A percentile compares a stretch with the other conserved stretches of the same genome.
Evolutionary conservation across 2,888 invertebrate species (phyloP).

Genomic region (Drosophila pseudotalamancana): DNA sequence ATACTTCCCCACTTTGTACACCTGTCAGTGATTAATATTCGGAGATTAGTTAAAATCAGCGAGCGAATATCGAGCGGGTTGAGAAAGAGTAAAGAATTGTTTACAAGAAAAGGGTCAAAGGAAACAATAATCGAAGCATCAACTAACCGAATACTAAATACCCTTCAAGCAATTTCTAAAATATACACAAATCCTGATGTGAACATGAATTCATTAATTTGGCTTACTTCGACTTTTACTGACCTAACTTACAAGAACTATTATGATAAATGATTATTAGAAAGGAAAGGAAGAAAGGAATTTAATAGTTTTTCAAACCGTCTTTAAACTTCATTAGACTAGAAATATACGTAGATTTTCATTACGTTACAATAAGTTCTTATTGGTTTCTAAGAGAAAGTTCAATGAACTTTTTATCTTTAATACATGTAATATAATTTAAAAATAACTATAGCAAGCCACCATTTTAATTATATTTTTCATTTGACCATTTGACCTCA

Average conservation of each 20-base stretch:
- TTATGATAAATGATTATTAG: too few species aligned
- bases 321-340: not conserved
- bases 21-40: slow-evolving; percentile 57
- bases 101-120: not conserved
- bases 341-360: not conserved
- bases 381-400: not conserved
- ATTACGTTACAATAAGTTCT: not conserved
- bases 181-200: too few species aligned
- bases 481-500: not conserved
- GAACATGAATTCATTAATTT: too few species aligned
- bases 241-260: too few species aligned
- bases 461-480: not conserved
- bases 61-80: too few species aligned
- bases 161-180: too few species aligned
- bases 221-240: too few species aligned
- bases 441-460: not conserved
- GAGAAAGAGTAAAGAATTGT: slow-evolving; percentile 37
- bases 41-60: slow-evolving; percentile 58
- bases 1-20: slow-evolving; percentile 23
- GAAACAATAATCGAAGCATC: not conserved
- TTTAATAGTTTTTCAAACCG: too few species aligned
- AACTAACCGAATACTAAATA: too few species aligned
- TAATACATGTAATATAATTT: not conserved
- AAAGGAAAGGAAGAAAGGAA: too few species aligned
- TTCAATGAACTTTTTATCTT: slow-evolving; percentile 9